Percentiles rank a stretch among this genome's conserved stretches.
These are phyloP conservation scores for Microctonus aethiopoides DNA, from an alignment of 2,888 invertebrate genomes.

Conservation along the genomic window DNA sequence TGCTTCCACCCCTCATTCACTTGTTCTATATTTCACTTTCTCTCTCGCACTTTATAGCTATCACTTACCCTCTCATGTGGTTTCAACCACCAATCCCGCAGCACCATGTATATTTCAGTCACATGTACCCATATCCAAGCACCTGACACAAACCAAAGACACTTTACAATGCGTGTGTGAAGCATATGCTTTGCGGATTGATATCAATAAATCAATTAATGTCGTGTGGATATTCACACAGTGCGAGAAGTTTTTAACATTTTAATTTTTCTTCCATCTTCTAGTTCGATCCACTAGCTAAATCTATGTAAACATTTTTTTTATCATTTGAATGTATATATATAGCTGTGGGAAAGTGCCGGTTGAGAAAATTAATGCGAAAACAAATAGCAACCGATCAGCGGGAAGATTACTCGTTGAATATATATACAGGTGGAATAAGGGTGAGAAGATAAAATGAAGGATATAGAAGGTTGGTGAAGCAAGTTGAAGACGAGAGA, in stretches of 20 bases:
- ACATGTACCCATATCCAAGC: neutral
- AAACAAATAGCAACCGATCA: constrained; percentile 46
- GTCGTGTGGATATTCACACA: neutral
- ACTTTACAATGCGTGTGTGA: constrained; percentile 8
- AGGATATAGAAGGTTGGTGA: constrained; percentile 13
- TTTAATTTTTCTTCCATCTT: neutral
- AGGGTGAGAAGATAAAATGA: constrained; percentile 22
- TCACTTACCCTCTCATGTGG: constrained; percentile 10
- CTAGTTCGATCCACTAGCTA: neutral
- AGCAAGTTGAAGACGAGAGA: constrained; percentile 15
- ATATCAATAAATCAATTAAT: constrained; percentile 44
- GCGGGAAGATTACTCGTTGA: constrained; percentile 40
- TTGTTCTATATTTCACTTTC: constrained; percentile 14
- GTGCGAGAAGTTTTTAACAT: neutral
- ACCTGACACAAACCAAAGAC: constrained; percentile 5
- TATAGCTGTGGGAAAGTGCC: neutral
- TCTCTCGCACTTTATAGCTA: constrained; percentile 29
- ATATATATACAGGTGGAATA: constrained; percentile 10
- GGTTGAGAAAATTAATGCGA: constrained; percentile 40
- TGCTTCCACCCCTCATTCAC: constrained; percentile 39
- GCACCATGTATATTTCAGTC: neutral
- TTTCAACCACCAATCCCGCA: constrained; percentile 7
- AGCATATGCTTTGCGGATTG: constrained; percentile 19
- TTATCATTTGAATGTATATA: neutral
- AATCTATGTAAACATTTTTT: neutral